Evolutionary conservation across 2,888 invertebrate species (phyloP), one percentile per base, ranked within the genome.

Genomic region (Cecidostiba fungosa): DNA sequence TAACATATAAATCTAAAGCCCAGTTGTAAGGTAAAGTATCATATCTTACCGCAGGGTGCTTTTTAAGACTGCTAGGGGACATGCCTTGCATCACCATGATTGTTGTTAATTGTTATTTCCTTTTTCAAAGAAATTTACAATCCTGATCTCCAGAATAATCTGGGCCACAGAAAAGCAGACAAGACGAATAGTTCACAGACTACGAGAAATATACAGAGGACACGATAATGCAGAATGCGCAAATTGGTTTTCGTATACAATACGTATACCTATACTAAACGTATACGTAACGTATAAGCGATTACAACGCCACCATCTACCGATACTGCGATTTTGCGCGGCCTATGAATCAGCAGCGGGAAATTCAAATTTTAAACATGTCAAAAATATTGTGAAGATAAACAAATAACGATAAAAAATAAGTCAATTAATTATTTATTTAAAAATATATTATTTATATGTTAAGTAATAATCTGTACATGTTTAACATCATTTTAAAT

Each of bases 1-100:
- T 6, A n/a, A 23, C 8, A 59, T 54, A 59, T n/a, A n/a, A n/a
- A n/a, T n/a, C 0, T 54, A 8, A 62, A 5, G 12, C 1, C 2
- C 10, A 8, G 1, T 69, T 5, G 32, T 6, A 32, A 32, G 32
- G 0, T 69, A 69, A 32, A 19, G 4, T 1, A 5, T 29, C 4
- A 16, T 85, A 32, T 95, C 96, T 96, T 94, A 97, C 97, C 91
- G 97, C 96, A 90, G 96, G 97, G 93, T 97, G 96, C 93, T 96
- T 97, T 92, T 96, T 97, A 87, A 97, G 93, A 91, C 96, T 96
- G 78, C 95, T 93, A 29, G 96, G 85, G 86, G 95, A 95, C 90
- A 97, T 92, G 88, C 97, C 97, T 93, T 96, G 96, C 97, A 97
- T 97, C 91, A 87, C 90, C 92, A 94, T 82, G 47, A 69, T 77